Evolutionary conservation across 1,140 invertebrate genomes (phyloP).

Genomic region (Drosophila takahashii): DNA sequence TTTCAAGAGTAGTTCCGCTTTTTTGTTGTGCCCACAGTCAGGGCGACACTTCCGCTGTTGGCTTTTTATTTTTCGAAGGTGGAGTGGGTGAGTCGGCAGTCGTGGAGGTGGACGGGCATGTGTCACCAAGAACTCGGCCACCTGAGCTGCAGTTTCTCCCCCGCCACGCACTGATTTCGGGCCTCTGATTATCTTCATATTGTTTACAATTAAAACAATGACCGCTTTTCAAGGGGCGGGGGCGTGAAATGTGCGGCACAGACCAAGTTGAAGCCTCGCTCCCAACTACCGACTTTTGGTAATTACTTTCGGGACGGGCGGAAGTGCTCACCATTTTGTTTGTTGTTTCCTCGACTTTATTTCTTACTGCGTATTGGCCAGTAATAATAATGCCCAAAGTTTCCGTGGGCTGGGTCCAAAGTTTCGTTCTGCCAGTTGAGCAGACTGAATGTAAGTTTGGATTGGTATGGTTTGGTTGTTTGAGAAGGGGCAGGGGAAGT

Average conservation of each 20-base stretch:
- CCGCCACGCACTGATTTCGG: slow-evolving; percentile 42
- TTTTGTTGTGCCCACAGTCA: slow-evolving; percentile 65
- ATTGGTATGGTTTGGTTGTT: slow-evolving; percentile 4
- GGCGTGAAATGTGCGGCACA: slow-evolving; percentile 70
- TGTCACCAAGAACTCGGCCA: slow-evolving; percentile 61
- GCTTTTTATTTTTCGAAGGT: not conserved
- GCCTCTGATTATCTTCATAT: slow-evolving; percentile 70
- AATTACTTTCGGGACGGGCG: slow-evolving; percentile 48
- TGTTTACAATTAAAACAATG: slow-evolving; percentile 71
- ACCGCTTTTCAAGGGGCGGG: slow-evolving; percentile 7
- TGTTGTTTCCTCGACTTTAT: slow-evolving; percentile 28
- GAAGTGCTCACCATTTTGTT: slow-evolving; percentile 68
- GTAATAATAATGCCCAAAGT: slow-evolving; percentile 58
- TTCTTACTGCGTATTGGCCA: slow-evolving; percentile 70
- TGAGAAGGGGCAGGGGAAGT: slow-evolving; percentile 25
- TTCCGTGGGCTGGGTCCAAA: slow-evolving; percentile 48
- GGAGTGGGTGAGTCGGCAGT: not conserved
- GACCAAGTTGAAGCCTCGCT: slow-evolving; percentile 44
- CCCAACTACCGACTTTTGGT: slow-evolving; percentile 33
- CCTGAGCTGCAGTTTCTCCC: slow-evolving; percentile 30
- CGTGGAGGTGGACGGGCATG: slow-evolving; percentile 14
- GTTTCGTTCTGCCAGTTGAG: slow-evolving; percentile 68
- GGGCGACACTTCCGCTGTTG: slow-evolving; percentile 64
- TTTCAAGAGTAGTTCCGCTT: slow-evolving; percentile 84
- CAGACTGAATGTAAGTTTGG: slow-evolving; percentile 49